Evolutionary conservation across 2,888 invertebrate genomes (phyloP).

Genomic region (Tortrix viridana): DNA sequence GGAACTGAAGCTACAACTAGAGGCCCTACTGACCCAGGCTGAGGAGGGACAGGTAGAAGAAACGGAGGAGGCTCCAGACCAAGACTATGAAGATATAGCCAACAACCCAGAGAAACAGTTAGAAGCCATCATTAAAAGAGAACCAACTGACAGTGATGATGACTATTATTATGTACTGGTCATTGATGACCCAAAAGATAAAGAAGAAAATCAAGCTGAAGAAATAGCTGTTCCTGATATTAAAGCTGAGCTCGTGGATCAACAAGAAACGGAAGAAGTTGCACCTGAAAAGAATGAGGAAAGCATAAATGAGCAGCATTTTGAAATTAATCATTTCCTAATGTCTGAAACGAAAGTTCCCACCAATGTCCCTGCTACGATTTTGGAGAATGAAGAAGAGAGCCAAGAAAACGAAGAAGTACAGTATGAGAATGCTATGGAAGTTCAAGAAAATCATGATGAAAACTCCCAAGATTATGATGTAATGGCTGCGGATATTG

Average conservation of each 20-base stretch:
- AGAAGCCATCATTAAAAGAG: slow-evolving; percentile 69
- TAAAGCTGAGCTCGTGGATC: slow-evolving; percentile 37
- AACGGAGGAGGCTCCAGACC: slow-evolving; percentile 38
- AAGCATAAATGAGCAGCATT: slow-evolving; percentile 46
- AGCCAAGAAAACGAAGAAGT: slow-evolving; percentile 58
- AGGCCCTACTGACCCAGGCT: slow-evolving; percentile 52
- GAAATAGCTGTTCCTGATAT: slow-evolving; percentile 40
- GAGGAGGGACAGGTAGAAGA: slow-evolving; percentile 47
- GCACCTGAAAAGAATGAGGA: slow-evolving; percentile 33
- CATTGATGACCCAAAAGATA: slow-evolving; percentile 68
- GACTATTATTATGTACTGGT: slow-evolving; percentile 79
- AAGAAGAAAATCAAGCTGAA: slow-evolving; percentile 45
- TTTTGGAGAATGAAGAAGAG: slow-evolving; percentile 74
- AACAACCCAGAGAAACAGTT: slow-evolving; percentile 71
- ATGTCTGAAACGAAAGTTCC: slow-evolving; percentile 67
- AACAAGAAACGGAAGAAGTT: slow-evolving; percentile 35
- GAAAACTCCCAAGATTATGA: slow-evolving; percentile 51
- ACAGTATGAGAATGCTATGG: slow-evolving; percentile 52
- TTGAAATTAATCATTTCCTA: slow-evolving; percentile 71
- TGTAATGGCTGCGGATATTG: slow-evolving; percentile 40
- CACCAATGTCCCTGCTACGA: slow-evolving; percentile 73
- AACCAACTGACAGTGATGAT: slow-evolving; percentile 75
- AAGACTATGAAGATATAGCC: slow-evolving; percentile 57
- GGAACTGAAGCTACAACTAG: slow-evolving; percentile 68
- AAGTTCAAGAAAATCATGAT: slow-evolving; percentile 56